phyloP scores from a whole-genome alignment of 2,113 vertebrate species.

The Lampris incognitus region DNA sequence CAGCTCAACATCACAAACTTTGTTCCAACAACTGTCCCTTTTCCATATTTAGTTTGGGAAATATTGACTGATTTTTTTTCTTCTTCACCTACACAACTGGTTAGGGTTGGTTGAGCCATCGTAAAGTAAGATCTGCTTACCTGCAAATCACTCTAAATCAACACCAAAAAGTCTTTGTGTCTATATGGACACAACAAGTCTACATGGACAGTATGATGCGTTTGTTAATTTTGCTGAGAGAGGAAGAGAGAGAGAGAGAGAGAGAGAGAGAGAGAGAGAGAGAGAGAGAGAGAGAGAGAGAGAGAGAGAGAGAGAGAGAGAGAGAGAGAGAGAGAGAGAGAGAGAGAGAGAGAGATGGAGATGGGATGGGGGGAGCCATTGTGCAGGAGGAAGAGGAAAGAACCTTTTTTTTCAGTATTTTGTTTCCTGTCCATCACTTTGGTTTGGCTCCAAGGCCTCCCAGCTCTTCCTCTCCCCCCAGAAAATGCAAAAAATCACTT shows the following conservation, averaged over 20 bases:
- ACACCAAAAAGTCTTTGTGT: too few relatives aligned
- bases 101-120: background rate
- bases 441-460: constrained; percentile 44
- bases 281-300: background rate
- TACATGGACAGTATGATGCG: too few relatives aligned
- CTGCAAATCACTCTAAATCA: background rate
- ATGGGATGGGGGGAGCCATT: constrained; percentile 68
- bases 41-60: background rate
- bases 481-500: constrained; percentile 10
- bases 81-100: background rate
- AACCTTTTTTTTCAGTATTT: constrained; percentile 37
- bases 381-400: constrained; percentile 62
- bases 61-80: constrained; percentile 2
- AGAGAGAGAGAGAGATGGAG: constrained; percentile 10
- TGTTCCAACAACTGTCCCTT: background rate
- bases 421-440: constrained; percentile 70
- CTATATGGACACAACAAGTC: too few relatives aligned
- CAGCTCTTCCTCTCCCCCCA: constrained; percentile 66
- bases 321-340: constrained; percentile 25
- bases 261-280: background rate
- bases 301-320: background rate
- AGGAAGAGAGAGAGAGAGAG: background rate
- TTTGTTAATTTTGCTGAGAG: too few relatives aligned
- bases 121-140: background rate
- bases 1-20: background rate